These are phyloP conservation scores for Xestia sexstrigata DNA, from an alignment of 2,888 invertebrate species.

Conservation along the genomic window DNA sequence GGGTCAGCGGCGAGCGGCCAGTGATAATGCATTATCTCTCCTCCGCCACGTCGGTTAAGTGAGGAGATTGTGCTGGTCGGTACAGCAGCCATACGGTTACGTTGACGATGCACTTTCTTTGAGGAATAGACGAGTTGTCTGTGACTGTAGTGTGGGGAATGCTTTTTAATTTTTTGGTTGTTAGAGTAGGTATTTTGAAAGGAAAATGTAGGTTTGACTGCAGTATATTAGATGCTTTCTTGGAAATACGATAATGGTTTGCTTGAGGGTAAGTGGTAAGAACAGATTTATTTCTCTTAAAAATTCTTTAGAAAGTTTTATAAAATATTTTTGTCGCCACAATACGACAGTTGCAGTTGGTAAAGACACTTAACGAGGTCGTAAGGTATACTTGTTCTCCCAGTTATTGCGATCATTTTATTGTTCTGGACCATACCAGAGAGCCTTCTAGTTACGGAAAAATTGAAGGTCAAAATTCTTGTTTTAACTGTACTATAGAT, in stretches of 20 bases:
- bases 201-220: background rate
- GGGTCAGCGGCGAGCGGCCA: constrained; percentile 55
- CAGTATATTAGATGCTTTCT: background rate
- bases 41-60: constrained; percentile 34
- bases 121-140: constrained; percentile 13
- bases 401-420: background rate
- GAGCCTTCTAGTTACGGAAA: background rate
- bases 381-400: background rate
- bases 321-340: background rate
- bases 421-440: background rate
- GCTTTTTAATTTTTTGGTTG: background rate
- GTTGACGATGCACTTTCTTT: constrained; percentile 22
- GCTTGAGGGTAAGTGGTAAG: background rate
- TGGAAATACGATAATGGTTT: background rate
- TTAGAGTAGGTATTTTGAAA: background rate
- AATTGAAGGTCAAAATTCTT: background rate
- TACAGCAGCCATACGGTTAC: constrained; percentile 12
- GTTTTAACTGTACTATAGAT: background rate
- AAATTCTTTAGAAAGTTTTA: background rate
- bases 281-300: background rate
- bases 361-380: background rate
- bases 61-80: constrained; percentile 23
- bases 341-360: background rate
- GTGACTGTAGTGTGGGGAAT: background rate
- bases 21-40: constrained; percentile 55